Percentiles rank a stretch among this genome's conserved stretches.
Conservation (phyloP, 1,140 invertebrate genomes). For the Ruditapes philippinarum region DNA sequence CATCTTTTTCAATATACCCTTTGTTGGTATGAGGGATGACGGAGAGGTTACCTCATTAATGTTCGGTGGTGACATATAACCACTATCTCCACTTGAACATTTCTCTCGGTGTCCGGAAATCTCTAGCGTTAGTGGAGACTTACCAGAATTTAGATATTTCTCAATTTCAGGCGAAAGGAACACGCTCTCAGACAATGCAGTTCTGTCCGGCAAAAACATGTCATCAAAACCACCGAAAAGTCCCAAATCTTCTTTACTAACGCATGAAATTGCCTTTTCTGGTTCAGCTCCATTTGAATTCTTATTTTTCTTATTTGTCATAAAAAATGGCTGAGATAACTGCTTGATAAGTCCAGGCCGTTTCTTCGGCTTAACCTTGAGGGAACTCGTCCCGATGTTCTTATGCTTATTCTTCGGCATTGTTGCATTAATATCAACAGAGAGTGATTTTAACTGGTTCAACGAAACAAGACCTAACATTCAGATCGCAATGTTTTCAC, state of each 20-base stretch:
- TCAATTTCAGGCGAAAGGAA: conserved; percentile 53
- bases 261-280: background rate
- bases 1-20: conserved; percentile 59
- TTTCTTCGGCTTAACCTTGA: conserved; percentile 61
- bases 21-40: background rate
- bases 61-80: conserved; percentile 52
- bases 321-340: conserved; percentile 51
- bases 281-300: background rate
- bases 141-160: background rate
- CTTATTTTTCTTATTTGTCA: conserved; percentile 51
- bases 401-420: conserved; percentile 55
- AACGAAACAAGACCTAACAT: background rate
- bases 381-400: conserved; percentile 46
- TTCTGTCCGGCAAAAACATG: conserved; percentile 55
- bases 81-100: conserved; percentile 57
- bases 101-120: conserved; percentile 25
- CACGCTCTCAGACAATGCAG: conserved; percentile 22
- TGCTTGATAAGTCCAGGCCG: conserved; percentile 54
- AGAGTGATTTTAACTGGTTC: background rate
- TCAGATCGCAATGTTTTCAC: too few relatives aligned
- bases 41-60: conserved; percentile 9
- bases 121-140: conserved; percentile 42
- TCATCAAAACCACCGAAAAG: conserved; percentile 62
- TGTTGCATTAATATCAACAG: background rate
- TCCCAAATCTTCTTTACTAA: conserved; percentile 40